phyloP scores from a whole-genome alignment of 2,888 invertebrate genomes.

The Tromatobia lineatoria region DNA sequence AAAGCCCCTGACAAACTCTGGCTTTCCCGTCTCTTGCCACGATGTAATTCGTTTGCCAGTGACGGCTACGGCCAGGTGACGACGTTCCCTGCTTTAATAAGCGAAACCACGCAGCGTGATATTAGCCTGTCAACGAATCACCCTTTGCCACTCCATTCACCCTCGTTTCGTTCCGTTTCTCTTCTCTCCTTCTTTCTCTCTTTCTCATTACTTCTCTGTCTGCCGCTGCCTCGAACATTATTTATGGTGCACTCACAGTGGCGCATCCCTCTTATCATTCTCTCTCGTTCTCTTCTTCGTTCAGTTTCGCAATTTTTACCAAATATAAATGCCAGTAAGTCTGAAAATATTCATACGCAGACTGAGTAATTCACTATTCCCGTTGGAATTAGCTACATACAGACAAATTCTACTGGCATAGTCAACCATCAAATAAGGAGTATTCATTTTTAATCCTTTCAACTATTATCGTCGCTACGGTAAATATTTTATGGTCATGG shows the following conservation, averaged over 20 bases:
- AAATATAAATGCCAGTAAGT: background rate
- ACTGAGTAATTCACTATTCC: background rate
- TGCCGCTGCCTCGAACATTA: constrained; percentile 60
- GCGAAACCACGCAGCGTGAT: constrained; percentile 80
- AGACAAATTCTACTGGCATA: no score
- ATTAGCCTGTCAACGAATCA: constrained; percentile 79
- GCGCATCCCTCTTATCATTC: constrained; percentile 51
- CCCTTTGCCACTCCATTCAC: constrained; percentile 63
- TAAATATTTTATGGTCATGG: no score
- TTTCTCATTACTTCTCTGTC: constrained; percentile 50
- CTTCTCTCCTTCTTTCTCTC: constrained; percentile 34
- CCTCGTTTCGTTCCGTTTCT: constrained; percentile 22
- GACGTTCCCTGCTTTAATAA: constrained; percentile 76
- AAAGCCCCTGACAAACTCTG: constrained; percentile 56
- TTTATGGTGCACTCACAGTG: constrained; percentile 66
- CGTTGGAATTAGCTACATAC: background rate
- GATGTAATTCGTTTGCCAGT: constrained; percentile 60
- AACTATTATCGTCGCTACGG: no score
- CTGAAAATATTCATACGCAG: constrained; percentile 1
- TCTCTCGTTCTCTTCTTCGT: constrained; percentile 41
- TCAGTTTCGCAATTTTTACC: background rate
- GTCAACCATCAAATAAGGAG: no score
- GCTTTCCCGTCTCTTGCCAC: constrained; percentile 19
- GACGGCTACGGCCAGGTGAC: constrained; percentile 64
- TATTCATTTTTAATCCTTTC: no score